These are phyloP conservation scores for Channa maculata DNA, from an alignment of 2,113 vertebrate genomes.

Conservation along the genomic window DNA sequence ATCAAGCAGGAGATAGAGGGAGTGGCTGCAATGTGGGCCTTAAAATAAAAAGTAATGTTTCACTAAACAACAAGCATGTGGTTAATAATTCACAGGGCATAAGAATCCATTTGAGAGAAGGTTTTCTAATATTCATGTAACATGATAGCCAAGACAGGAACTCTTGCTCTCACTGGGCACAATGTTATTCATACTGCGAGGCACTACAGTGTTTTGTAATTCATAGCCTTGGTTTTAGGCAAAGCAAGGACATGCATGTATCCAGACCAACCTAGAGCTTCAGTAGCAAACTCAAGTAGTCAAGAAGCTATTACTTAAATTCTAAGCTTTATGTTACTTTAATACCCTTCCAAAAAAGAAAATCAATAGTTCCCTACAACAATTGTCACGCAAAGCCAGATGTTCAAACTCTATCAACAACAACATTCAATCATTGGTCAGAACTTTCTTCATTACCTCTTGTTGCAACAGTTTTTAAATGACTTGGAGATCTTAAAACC, in stretches of 20 bases:
- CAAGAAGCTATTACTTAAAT: slow-evolving; percentile 12
- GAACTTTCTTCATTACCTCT: neutral
- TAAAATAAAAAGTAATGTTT: slow-evolving; percentile 51
- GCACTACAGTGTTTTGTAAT: slow-evolving; percentile 65
- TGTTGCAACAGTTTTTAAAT: neutral
- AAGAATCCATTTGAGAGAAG: slow-evolving; percentile 72
- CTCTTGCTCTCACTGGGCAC: slow-evolving; percentile 62
- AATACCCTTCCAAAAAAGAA: slow-evolving; percentile 14
- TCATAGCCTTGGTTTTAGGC: slow-evolving; percentile 62
- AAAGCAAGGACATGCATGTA: slow-evolving; percentile 36
- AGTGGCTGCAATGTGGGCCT: slow-evolving; percentile 35
- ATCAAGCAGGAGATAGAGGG: slow-evolving; percentile 7
- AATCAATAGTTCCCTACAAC: slow-evolving; percentile 6
- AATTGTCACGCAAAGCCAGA: neutral
- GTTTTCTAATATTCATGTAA: slow-evolving; percentile 80
- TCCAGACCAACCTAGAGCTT: slow-evolving; percentile 42
- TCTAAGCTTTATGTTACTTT: neutral
- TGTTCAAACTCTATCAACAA: neutral
- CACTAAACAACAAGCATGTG: slow-evolving; percentile 59
- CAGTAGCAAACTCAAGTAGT: slow-evolving; percentile 39
- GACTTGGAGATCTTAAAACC: too few relatives aligned
- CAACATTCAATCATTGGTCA: neutral
- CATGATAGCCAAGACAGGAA: slow-evolving; percentile 75
- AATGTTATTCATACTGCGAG: slow-evolving; percentile 69
- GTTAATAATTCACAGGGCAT: slow-evolving; percentile 74